These are phyloP conservation scores for Dermolepida albohirtum DNA, from an alignment of 2,888 invertebrate genomes.

Conservation along the genomic window DNA sequence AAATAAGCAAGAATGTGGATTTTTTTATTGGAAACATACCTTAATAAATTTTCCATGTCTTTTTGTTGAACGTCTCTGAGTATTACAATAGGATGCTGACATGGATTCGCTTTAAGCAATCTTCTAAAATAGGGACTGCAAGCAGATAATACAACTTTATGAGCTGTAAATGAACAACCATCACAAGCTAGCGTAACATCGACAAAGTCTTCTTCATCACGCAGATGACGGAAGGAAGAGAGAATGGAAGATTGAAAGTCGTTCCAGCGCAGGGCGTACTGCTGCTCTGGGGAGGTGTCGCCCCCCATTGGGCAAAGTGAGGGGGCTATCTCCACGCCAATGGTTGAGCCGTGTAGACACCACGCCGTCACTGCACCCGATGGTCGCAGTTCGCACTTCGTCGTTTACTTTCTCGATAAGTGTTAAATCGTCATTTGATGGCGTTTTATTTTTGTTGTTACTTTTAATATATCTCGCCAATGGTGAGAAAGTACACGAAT, in stretches of 20 bases:
- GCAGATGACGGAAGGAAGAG: constrained; percentile 87
- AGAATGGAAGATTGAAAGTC: constrained; percentile 93
- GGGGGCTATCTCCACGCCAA: constrained; percentile 66
- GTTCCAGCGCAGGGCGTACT: constrained; percentile 94
- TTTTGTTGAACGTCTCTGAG: constrained; percentile 86
- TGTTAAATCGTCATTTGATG: constrained; percentile 38
- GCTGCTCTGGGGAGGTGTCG: constrained; percentile 77
- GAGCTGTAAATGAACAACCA: constrained; percentile 88
- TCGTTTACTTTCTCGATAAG: constrained; percentile 12
- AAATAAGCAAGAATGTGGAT: no score
- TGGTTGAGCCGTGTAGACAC: constrained; percentile 60
- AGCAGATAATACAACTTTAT: constrained; percentile 90
- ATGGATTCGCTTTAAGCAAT: constrained; percentile 89
- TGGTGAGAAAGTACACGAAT: constrained; percentile 16
- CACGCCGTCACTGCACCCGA: constrained; percentile 33
- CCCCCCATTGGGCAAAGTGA: constrained; percentile 70
- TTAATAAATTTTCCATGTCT: constrained; percentile 87
- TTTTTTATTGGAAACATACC: constrained; percentile 64
- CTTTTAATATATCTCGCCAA: constrained; percentile 5
- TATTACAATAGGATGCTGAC: constrained; percentile 91
- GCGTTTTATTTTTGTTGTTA: constrained; percentile 4
- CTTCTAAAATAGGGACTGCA: constrained; percentile 93
- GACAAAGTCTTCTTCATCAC: constrained; percentile 92
- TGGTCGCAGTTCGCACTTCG: constrained; percentile 25
- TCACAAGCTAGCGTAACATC: constrained; percentile 94